Percentiles rank a stretch among this genome's conserved stretches.
phyloP scores from a whole-genome alignment of 1,140 invertebrate species.

The Drosophila nigromelanica region DNA sequence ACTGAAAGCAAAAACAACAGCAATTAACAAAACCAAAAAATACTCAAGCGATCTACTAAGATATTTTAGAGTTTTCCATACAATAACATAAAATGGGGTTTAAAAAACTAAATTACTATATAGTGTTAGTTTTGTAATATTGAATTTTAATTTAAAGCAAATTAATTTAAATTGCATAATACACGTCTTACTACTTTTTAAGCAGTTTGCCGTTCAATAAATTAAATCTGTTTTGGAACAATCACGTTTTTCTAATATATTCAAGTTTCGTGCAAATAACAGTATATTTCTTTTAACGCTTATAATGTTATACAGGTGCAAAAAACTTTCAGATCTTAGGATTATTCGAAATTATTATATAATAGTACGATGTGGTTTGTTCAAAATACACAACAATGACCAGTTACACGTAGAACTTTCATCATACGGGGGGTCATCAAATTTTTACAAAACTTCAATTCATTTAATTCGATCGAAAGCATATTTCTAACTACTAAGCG shows the following conservation, averaged over 20 bases:
- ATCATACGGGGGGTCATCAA: conserved; percentile 42
- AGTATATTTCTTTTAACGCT: conserved; percentile 38
- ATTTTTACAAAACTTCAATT: conserved; percentile 60
- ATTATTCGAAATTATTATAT: conserved; percentile 69
- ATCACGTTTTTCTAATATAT: conserved; percentile 57
- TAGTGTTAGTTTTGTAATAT: conserved; percentile 23
- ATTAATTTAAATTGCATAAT: conserved; percentile 69
- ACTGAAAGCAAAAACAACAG: background rate
- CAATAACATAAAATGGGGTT: conserved; percentile 6
- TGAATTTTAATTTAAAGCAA: conserved; percentile 66
- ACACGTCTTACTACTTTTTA: conserved; percentile 59
- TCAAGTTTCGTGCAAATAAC: conserved; percentile 63
- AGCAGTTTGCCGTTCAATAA: conserved; percentile 56
- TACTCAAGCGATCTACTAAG: background rate
- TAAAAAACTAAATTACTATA: background rate
- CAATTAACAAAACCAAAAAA: background rate
- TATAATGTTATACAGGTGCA: conserved; percentile 44
- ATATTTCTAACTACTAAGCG: conserved; percentile 62
- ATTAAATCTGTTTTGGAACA: conserved; percentile 59
- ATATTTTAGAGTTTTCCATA: background rate
- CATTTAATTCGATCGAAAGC: conserved; percentile 44
- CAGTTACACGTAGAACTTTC: conserved; percentile 19
- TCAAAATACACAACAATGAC: conserved; percentile 36
- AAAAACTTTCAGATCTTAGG: conserved; percentile 44
- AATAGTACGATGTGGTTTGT: conserved; percentile 42